These are phyloP conservation scores for Clarias magur DNA, from an alignment of 2,113 vertebrate genomes.

Conservation along the genomic window DNA sequence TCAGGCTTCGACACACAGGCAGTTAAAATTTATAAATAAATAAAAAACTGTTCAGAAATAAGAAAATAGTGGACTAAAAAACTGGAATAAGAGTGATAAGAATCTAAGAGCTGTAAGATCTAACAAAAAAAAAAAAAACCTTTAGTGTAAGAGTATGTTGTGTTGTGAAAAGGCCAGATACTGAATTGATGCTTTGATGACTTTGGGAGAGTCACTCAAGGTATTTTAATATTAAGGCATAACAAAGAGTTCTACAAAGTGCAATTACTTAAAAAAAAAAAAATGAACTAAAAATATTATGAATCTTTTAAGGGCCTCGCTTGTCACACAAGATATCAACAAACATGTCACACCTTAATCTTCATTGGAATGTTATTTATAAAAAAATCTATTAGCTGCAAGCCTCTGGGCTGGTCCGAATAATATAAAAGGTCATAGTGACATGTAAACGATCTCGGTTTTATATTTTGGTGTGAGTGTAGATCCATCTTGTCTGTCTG, in stretches of 20 bases:
- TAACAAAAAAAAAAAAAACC: too few species aligned
- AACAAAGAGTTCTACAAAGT: neutral
- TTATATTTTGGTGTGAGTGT: conserved; percentile 19
- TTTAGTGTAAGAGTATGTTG: neutral
- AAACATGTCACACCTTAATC: neutral
- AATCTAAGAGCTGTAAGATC: neutral
- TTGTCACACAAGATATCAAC: too few species aligned
- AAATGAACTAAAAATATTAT: neutral
- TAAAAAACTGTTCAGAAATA: neutral
- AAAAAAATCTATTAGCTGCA: conserved; percentile 17
- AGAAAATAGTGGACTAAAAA: neutral
- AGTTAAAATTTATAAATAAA: neutral
- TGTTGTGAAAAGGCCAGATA: neutral
- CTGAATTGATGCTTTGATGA: neutral
- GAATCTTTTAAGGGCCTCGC: neutral
- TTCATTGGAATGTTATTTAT: neutral
- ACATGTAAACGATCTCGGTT: conserved; percentile 23
- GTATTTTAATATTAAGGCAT: neutral
- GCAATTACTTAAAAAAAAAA: neutral
- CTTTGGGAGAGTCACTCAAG: neutral
- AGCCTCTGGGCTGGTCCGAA: conserved; percentile 9
- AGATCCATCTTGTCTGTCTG: conserved; percentile 28
- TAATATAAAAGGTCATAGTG: conserved; percentile 38
- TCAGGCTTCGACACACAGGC: neutral
- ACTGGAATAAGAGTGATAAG: neutral